Evolutionary conservation across 2,888 invertebrate genomes (phyloP).

Genomic region (Perizoma affinitatum): DNA sequence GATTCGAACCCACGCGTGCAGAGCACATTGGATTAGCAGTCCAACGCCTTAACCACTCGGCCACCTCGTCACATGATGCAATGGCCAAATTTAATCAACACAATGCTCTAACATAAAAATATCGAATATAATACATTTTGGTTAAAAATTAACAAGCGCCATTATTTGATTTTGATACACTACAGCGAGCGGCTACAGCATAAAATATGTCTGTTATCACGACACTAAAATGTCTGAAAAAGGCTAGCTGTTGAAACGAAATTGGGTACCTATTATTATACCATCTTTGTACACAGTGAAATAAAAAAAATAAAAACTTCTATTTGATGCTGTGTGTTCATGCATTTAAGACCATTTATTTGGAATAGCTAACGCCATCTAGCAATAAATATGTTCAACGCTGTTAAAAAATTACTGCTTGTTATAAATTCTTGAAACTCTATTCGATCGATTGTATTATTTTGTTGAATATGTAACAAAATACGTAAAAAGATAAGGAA

Average conservation of each 20-base stretch:
- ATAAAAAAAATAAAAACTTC: too few relatives aligned
- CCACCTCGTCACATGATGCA: conserved; percentile 86
- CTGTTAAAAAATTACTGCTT: background rate
- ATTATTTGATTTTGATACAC: background rate
- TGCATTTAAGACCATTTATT: background rate
- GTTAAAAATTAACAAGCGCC: background rate
- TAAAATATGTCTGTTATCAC: too few relatives aligned
- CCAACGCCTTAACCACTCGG: conserved; percentile 94
- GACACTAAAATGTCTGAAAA: too few relatives aligned
- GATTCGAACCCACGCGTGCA: conserved; percentile 94
- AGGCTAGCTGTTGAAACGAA: too few relatives aligned
- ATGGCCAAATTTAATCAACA: conserved; percentile 48
- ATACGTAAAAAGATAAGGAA: too few relatives aligned
- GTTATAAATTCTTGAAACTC: too few relatives aligned
- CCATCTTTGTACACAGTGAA: too few relatives aligned
- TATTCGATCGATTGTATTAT: too few relatives aligned
- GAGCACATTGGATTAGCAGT: conserved; percentile 94
- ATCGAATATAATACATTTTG: background rate
- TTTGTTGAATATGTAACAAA: too few relatives aligned
- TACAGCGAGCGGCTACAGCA: background rate
- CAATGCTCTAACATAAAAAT: conserved; percentile 8
- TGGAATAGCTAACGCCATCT: conserved; percentile 12
- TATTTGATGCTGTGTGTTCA: too few relatives aligned
- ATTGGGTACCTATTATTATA: too few relatives aligned
- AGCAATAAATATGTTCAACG: background rate